Evolutionary conservation across 2,113 vertebrate species (phyloP).

Genomic region (Eulemur rufifrons): DNA sequence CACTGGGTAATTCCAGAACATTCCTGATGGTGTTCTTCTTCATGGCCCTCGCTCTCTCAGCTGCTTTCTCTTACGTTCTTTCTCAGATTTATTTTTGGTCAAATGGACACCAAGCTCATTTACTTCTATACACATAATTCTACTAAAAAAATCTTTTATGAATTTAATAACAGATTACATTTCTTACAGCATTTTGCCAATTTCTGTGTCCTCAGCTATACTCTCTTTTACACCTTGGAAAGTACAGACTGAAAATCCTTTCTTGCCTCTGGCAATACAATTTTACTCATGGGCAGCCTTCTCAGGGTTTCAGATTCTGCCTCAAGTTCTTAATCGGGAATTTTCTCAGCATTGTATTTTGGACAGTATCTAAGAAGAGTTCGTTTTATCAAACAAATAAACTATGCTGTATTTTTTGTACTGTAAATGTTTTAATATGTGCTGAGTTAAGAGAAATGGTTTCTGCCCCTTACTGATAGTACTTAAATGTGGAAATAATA

Average conservation of each 20-base stretch:
- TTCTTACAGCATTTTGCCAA: background rate
- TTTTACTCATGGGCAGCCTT: background rate
- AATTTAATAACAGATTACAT: background rate
- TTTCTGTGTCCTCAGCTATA: background rate
- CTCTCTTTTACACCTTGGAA: background rate
- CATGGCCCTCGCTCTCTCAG: background rate
- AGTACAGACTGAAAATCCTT: background rate
- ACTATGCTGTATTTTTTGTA: background rate
- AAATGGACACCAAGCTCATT: background rate
- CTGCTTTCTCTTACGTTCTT: background rate
- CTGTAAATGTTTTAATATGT: background rate
- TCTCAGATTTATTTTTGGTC: background rate
- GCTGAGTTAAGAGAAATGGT: background rate
- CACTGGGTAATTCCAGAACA: background rate
- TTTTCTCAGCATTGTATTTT: background rate
- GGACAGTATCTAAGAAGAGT: background rate
- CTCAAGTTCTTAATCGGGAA: background rate
- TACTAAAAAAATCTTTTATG: background rate
- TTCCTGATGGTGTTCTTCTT: background rate
- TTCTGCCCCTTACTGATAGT: background rate
- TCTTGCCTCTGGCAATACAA: background rate
- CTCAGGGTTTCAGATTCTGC: background rate
- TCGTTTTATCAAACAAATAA: background rate
- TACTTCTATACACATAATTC: background rate
- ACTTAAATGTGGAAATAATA: background rate